Base-by-base conservation (phyloP, 2,113 vertebrate species). In the Megalops atlanticus region DNA sequence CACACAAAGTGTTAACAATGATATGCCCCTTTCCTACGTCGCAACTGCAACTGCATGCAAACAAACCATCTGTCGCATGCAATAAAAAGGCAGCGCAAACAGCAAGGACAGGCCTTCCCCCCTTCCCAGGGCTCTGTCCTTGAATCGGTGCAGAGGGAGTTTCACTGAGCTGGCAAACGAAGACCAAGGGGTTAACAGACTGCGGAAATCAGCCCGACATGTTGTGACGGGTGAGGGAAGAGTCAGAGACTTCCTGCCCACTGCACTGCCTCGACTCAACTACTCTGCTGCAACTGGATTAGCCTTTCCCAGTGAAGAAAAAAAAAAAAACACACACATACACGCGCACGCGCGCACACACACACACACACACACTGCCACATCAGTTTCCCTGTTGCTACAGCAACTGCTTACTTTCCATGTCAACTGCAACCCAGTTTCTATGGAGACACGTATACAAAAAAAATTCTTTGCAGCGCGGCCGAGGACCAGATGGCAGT, bases 371-470 rank as follows among this genome's bases (percentile, higher is more conserved):
- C 80, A 77, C 47, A 90, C 93, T 93, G 88, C 92, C 93, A 95
- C 94, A 94, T 92, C 94, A 92, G 92, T 95, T 94, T 95, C 94
- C 95, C 94, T 4, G 94, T 96, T 95, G 92, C 95, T 92, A 94
- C 77, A 93, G 95, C 93, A 95, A 96, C 95, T 94, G 93, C 94
- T 95, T 95, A 94, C 94, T 96, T 95, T 96, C 94, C 94, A 93
- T 95, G 96, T 94, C 94, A 96, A 96, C 94, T 92, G 94, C 94
- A 94, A 92, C 92, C 91, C 89, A 83, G 92, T 95, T 95, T 93
- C 94, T 91, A 96, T 94, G 93, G 95, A 90, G 92, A 96, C 90
- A 84, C 91, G 86, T 94, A 96, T 92, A 96, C 95, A 96, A 93
- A 93, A 95, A 95, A 85, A 88, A 95, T 94, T 91, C 91, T 91